These are phyloP conservation scores for Cyprinodon tularosa DNA, from an alignment of 2,113 vertebrate species.

Conservation along the genomic window DNA sequence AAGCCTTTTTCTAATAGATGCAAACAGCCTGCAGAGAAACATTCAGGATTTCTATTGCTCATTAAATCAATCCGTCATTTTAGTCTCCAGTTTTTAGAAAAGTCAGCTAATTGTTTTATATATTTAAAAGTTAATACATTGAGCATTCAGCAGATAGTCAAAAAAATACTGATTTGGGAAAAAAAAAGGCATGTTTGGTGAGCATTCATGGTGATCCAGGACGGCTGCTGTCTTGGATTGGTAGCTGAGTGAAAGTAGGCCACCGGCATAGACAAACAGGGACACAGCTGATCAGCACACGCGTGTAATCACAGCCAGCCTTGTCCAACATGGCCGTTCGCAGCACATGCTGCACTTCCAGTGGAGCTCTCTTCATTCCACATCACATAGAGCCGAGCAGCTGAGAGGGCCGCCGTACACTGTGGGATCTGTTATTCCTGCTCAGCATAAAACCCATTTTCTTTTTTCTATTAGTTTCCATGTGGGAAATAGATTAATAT, in stretches of 20 bases:
- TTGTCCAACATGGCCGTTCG: slow-evolving; percentile 39
- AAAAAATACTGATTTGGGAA: no score
- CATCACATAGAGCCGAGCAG: slow-evolving; percentile 6
- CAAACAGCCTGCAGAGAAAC: neutral
- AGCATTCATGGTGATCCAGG: neutral
- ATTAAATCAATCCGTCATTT: neutral
- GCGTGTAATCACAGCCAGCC: slow-evolving; percentile 49
- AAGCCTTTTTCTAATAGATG: slow-evolving; percentile 15
- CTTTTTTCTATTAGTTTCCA: neutral
- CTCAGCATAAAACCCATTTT: neutral
- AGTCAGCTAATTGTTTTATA: neutral
- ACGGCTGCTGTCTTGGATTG: slow-evolving; percentile 35
- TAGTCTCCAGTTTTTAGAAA: neutral
- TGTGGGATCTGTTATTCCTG: neutral
- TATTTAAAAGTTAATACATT: neutral
- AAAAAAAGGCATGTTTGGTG: neutral
- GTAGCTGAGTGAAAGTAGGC: slow-evolving; percentile 47
- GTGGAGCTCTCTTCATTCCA: neutral
- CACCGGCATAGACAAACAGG: slow-evolving; percentile 30
- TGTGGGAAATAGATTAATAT: neutral
- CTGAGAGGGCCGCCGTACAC: neutral
- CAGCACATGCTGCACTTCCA: slow-evolving; percentile 24
- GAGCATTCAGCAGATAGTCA: neutral
- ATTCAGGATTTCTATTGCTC: neutral
- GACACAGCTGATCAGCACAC: slow-evolving; percentile 43